Evolutionary conservation across 1,140 invertebrate species (phyloP).

Genomic region (Cheumatopsyche charites): DNA sequence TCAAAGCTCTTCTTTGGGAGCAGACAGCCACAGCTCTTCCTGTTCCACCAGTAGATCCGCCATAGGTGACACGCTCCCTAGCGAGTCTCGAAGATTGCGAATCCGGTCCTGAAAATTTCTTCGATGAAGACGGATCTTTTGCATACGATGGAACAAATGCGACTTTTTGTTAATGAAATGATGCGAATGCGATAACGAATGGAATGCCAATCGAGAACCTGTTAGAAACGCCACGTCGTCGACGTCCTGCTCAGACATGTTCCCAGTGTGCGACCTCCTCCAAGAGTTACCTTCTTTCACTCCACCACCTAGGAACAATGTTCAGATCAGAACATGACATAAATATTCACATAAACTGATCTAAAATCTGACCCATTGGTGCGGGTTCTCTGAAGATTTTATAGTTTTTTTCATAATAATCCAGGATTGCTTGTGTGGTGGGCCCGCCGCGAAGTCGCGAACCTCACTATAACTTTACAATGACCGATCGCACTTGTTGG

Average conservation of each 20-base stretch:
- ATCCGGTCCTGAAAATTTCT: conserved; percentile 41
- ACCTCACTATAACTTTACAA: neutral
- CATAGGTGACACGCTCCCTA: conserved; percentile 65
- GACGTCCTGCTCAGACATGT: conserved; percentile 87
- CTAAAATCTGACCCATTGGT: conserved; percentile 33
- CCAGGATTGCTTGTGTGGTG: conserved; percentile 25
- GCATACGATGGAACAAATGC: too few relatives aligned
- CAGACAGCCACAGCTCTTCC: conserved; percentile 84
- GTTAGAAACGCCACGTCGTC: conserved; percentile 92
- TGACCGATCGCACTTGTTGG: neutral
- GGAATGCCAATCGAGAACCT: conserved; percentile 62
- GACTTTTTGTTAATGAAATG: neutral
- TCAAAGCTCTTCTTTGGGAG: conserved; percentile 82
- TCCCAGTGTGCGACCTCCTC: conserved; percentile 50
- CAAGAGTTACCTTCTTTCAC: conserved; percentile 45
- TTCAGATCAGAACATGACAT: too few relatives aligned
- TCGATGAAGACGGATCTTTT: conserved; percentile 5
- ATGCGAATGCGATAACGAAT: neutral
- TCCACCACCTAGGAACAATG: conserved; percentile 37
- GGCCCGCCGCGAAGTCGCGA: neutral
- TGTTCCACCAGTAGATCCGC: conserved; percentile 68
- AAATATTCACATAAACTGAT: neutral
- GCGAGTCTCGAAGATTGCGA: conserved; percentile 53
- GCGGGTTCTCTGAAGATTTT: conserved; percentile 13
- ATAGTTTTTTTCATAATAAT: conserved; percentile 34